These are phyloP conservation scores for Melitaea cinxia DNA, from an alignment of 1,140 invertebrate genomes.

Conservation along the genomic window DNA sequence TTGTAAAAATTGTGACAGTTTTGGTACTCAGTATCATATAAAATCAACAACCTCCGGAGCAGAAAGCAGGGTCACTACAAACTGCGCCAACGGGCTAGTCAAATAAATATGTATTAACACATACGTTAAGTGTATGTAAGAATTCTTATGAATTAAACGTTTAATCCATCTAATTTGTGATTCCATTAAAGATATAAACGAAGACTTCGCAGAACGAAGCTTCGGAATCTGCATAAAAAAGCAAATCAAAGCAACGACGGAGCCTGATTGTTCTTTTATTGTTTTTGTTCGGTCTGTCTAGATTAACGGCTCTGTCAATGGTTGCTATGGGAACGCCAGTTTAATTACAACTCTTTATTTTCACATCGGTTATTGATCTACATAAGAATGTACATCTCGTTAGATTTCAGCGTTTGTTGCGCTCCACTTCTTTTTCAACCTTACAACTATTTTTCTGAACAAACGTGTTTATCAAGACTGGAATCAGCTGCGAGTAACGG, in stretches of 20 bases:
- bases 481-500: too few species aligned
- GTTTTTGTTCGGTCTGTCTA: conserved; percentile 18
- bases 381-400: neutral
- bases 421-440: neutral
- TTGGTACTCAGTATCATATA: too few species aligned
- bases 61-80: too few species aligned
- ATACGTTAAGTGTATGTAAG: too few species aligned
- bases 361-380: neutral
- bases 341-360: conserved; percentile 10
- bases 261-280: conserved; percentile 15
- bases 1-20: too few species aligned
- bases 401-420: neutral
- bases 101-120: too few species aligned
- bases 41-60: too few species aligned
- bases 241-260: neutral
- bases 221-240: conserved; percentile 2
- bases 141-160: too few species aligned
- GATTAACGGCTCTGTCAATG: conserved; percentile 11
- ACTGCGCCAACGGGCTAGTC: too few species aligned
- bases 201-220: neutral
- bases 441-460: neutral
- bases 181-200: neutral
- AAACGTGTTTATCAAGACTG: too few species aligned
- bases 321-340: neutral
- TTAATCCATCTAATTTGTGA: neutral